phyloP scores from a whole-genome alignment of 1,140 invertebrate genomes.

The Maniola jurtina region DNA sequence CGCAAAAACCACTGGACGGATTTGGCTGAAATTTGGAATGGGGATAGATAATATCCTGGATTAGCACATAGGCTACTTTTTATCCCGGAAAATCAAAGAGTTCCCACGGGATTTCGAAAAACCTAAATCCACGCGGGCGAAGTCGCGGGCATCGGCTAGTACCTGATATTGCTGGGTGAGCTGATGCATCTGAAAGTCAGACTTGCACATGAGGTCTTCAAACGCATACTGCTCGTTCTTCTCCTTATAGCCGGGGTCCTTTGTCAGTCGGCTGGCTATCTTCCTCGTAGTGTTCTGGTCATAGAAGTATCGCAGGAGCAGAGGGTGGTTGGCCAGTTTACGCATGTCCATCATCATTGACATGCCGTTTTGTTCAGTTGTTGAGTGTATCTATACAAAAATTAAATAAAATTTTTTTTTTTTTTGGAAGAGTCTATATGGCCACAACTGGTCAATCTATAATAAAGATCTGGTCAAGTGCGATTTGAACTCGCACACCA shows the following conservation, averaged over 20 bases:
- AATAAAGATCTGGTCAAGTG: neutral
- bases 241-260: slow-evolving; percentile 86
- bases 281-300: slow-evolving; percentile 83
- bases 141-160: slow-evolving; percentile 41
- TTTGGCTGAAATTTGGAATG: too few species aligned
- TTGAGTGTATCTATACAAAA: slow-evolving; percentile 64
- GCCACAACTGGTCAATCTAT: neutral
- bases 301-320: slow-evolving; percentile 90
- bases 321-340: slow-evolving; percentile 93
- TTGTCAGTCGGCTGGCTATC: slow-evolving; percentile 87
- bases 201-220: slow-evolving; percentile 92
- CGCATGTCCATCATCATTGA: slow-evolving; percentile 94
- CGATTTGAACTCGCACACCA: too few species aligned
- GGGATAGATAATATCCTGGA: too few species aligned
- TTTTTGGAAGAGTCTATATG: neutral
- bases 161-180: slow-evolving; percentile 84
- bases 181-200: slow-evolving; percentile 94
- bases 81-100: too few species aligned
- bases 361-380: slow-evolving; percentile 82
- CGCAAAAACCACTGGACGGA: too few species aligned
- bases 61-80: too few species aligned
- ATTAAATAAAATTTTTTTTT: neutral
- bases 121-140: too few species aligned
- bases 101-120: too few species aligned
- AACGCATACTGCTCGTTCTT: slow-evolving; percentile 90